Evolutionary conservation across 2,797 vertebrate species (phyloP).

Genomic region (Siniperca obscura): DNA sequence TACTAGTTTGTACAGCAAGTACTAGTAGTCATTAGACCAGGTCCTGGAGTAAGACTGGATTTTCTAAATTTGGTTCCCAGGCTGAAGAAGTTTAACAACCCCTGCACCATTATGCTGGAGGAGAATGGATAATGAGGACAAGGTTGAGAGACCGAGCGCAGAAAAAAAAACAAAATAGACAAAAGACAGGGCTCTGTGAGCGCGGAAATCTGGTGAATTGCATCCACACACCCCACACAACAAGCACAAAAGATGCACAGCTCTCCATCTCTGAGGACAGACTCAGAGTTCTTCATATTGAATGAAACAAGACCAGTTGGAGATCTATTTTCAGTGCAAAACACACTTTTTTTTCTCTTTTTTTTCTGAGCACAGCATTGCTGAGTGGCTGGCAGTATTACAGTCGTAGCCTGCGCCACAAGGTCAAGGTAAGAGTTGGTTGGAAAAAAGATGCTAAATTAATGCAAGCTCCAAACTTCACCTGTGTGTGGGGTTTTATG

Average conservation of each 20-base stretch:
- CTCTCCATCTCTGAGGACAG: conserved; percentile 66
- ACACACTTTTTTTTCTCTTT: conserved; percentile 21
- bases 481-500: conserved; percentile 18
- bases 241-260: conserved; percentile 69
- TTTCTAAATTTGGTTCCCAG: conserved; percentile 73
- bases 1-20: conserved; percentile 46
- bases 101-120: conserved; percentile 63
- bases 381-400: conserved; percentile 33
- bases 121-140: conserved; percentile 77
- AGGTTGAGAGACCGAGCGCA: conserved; percentile 65
- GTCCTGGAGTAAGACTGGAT: conserved; percentile 55
- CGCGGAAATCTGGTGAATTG: conserved; percentile 58
- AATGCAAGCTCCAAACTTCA: conserved; percentile 29
- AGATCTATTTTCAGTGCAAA: conserved; percentile 69
- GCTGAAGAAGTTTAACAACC: conserved; percentile 71
- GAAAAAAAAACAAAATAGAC: conserved; percentile 31
- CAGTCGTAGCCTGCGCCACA: background rate
- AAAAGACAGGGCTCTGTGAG: conserved; percentile 56
- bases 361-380: background rate
- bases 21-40: conserved; percentile 75
- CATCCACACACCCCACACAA: conserved; percentile 51
- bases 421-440: conserved; percentile 49
- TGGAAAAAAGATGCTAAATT: conserved; percentile 10
- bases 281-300: conserved; percentile 68
- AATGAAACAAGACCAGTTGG: conserved; percentile 70